Evolutionary conservation across 2,797 vertebrate genomes (phyloP).

Genomic region (Zalophus californianus): DNA sequence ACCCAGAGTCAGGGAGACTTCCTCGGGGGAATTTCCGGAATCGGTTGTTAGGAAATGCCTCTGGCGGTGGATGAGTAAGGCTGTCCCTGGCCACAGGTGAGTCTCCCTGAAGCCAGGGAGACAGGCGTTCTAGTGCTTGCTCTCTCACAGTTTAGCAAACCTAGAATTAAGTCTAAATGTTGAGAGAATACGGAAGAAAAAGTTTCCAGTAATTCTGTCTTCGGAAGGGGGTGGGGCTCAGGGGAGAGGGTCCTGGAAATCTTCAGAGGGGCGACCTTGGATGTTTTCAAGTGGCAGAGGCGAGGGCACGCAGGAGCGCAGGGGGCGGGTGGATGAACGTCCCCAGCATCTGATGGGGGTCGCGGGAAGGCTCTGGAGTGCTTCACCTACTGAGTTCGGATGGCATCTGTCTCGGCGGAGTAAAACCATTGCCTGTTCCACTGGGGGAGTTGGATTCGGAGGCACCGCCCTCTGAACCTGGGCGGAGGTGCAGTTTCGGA

Average conservation of each 20-base stretch:
- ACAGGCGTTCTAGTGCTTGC: background rate
- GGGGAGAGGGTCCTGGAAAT: background rate
- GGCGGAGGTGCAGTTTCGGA: slow-evolving; percentile 23
- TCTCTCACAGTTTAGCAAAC: background rate
- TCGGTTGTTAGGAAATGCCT: background rate
- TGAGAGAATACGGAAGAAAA: background rate
- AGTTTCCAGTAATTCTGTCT: background rate
- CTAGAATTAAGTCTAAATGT: background rate
- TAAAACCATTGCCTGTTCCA: background rate
- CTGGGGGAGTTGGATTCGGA: background rate
- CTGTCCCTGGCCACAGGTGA: background rate
- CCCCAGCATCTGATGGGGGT: rapidly evolving
- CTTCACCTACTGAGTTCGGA: background rate
- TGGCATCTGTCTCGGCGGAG: background rate
- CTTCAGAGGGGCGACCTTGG: background rate
- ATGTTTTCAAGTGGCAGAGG: background rate
- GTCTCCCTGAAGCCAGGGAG: background rate
- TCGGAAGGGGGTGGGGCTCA: background rate
- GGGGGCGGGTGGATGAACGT: background rate
- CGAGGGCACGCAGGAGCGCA: too few species aligned
- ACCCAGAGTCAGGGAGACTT: background rate
- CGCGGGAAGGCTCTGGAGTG: background rate
- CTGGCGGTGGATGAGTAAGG: background rate
- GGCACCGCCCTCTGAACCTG: background rate
- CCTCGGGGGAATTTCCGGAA: background rate